Conservation (phyloP, 2,888 invertebrate species). For the Amphimallon solstitiale region DNA sequence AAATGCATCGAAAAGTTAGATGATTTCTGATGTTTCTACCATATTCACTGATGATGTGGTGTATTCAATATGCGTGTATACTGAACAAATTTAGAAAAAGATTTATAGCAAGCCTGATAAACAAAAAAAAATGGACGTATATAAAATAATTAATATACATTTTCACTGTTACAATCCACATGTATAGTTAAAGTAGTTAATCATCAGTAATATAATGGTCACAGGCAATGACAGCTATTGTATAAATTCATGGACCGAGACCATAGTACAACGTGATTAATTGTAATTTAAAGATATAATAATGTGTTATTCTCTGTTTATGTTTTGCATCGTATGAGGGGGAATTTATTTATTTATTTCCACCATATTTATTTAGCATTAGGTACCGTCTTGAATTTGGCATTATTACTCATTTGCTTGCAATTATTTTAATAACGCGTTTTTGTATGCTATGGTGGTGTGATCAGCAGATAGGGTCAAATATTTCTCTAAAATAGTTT, state of each 20-base stretch:
- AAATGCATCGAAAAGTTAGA: no score
- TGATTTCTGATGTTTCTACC: no score
- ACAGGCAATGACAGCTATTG: conserved; percentile 43
- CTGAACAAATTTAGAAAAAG: conserved; percentile 39
- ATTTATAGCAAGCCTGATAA: conserved; percentile 26
- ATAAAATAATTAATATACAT: conserved; percentile 45
- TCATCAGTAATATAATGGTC: conserved; percentile 44
- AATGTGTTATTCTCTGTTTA: conserved; percentile 25
- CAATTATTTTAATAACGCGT: no score
- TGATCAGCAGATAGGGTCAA: no score
- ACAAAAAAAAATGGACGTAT: conserved; percentile 38
- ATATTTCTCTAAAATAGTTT: no score
- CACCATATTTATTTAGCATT: no score
- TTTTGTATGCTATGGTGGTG: no score
- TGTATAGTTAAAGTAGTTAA: conserved; percentile 45
- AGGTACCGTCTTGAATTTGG: no score
- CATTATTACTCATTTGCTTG: no score
- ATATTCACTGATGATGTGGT: no score
- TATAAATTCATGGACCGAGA: conserved; percentile 39
- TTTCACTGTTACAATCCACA: conserved; percentile 43
- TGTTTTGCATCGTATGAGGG: no score
- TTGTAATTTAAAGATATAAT: conserved; percentile 41
- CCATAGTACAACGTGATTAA: conserved; percentile 38
- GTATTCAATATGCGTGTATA: background rate
- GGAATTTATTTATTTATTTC: no score